Evolutionary conservation across 2,797 vertebrate species (phyloP).

Genomic region (Bradypus variegatus): DNA sequence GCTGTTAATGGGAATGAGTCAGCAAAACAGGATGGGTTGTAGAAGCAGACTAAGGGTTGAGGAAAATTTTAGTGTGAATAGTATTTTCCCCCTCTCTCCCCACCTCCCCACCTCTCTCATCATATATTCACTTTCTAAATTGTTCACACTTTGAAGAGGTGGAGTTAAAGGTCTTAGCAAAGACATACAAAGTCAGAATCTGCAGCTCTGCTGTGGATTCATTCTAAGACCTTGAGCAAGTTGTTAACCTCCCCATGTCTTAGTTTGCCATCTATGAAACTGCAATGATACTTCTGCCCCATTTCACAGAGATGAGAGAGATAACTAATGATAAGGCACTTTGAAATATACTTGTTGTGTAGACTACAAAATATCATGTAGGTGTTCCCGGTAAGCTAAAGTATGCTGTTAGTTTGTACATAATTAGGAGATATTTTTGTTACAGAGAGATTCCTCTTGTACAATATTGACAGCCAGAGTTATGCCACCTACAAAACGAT

Average conservation of each 20-base stretch:
- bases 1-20: neutral
- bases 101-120: neutral
- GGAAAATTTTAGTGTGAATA: conserved; percentile 11
- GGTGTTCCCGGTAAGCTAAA: conserved; percentile 16
- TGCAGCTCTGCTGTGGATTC: neutral
- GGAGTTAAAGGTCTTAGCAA: neutral
- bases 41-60: neutral
- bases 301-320: conserved; percentile 23
- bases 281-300: neutral
- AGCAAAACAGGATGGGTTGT: neutral
- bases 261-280: conserved; percentile 4
- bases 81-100: neutral
- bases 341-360: conserved; percentile 13
- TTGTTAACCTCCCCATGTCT: neutral
- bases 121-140: conserved; percentile 38
- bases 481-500: neutral
- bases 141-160: conserved; percentile 23
- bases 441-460: neutral
- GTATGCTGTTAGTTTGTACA: conserved; percentile 16
- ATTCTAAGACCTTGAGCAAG: conserved; percentile 8
- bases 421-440: conserved; percentile 29
- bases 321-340: neutral
- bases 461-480: neutral
- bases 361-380: conserved; percentile 16
- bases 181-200: conserved; percentile 18